Base-by-base conservation (phyloP, 2,113 vertebrate genomes). In the Talpa occidentalis region DNA sequence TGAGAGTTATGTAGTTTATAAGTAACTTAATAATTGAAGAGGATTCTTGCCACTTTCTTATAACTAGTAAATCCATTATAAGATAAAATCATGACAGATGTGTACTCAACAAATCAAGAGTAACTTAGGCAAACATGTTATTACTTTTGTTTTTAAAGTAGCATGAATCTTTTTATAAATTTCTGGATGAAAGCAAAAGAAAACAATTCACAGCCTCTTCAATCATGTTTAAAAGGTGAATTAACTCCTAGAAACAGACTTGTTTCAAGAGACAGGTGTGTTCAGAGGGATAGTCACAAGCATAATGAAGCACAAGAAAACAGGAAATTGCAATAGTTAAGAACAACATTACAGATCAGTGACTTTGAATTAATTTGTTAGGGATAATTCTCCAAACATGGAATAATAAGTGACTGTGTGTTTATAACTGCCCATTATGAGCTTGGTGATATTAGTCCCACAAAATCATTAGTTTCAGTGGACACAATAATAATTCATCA, bases 11-110 rank as follows among this genome's bases (percentile, higher is more conserved):
- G 66, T 10, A 81, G 30, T 93, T 85, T 56, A 85, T 73, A 66
- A 93, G 17, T 70, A 59, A 82, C 21, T 85, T 91, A 72, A 82
- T 88, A 82, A 92, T 83, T 94, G 90, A 78, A 92, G 32, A n/a
- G 26, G 8, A 69, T 69, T 30, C n/a, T 95, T 86, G 42, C 1
- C n/a, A 80, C 87, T 91, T 93, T 89, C 40, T 76, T 91, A 44
- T 52, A 49, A 44, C 26, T 32, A 77, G 35, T 70, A 70, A 90
- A 82, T 93, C 62, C 78, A 88, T 96, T 69, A 85, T 66, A 84
- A 86, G 85, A 32, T 12, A 72, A 92, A 83, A 9, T 90, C 35
- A 6, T 66, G 79, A 77, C n/a, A 83, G 47, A 44, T 78, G 9
- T 42, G 64, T 10, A 89, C 74, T 82, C 49, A 85, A 83, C 11